Conservation (phyloP, 2,797 vertebrate species). For the Chrysolophus pictus region DNA sequence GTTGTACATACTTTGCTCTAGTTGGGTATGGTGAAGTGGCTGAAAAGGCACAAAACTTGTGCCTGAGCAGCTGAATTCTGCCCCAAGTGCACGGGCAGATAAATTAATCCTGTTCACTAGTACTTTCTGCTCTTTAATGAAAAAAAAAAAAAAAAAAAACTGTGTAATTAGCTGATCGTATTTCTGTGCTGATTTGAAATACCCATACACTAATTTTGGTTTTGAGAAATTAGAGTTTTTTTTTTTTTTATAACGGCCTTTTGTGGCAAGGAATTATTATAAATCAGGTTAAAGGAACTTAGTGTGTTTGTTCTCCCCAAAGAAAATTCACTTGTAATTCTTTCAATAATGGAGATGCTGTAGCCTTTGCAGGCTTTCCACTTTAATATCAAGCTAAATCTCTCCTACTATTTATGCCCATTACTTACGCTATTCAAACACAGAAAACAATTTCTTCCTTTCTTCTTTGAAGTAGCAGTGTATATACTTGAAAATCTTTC, state of each 20-base stretch:
- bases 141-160: background rate
- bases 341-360: background rate
- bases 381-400: background rate
- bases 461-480: background rate
- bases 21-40: rapidly evolving
- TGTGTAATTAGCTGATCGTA: background rate
- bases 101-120: background rate
- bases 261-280: background rate
- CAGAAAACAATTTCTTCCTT: background rate
- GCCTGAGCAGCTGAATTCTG: background rate
- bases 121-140: background rate
- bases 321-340: background rate
- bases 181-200: background rate
- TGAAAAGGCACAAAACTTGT: background rate
- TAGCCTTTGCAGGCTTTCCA: background rate
- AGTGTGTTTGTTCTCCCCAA: background rate
- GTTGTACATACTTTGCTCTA: background rate
- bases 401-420: background rate
- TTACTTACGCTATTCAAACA: background rate
- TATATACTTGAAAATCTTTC: background rate
- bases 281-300: background rate
- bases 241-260: background rate
- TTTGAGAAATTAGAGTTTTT: background rate
- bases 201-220: background rate
- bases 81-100: rapidly evolving